phyloP scores from a whole-genome alignment of 1,140 invertebrate species.

The Heliothis subflexa region DNA sequence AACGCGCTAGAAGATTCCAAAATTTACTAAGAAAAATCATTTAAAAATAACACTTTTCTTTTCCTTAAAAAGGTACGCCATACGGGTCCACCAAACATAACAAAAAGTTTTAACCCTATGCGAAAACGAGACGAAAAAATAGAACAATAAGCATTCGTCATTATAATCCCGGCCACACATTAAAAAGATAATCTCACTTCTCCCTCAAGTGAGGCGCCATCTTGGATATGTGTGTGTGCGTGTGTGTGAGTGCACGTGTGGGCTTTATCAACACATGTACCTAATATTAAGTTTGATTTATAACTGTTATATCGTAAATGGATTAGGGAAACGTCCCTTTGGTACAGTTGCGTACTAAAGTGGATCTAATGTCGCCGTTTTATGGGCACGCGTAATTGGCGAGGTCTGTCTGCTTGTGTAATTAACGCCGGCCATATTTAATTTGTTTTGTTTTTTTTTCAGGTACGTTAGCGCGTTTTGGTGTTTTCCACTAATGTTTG shows the following conservation, averaged over 20 bases:
- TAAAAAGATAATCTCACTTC: slow-evolving; percentile 50
- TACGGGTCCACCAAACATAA: background rate
- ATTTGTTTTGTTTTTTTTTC: slow-evolving; percentile 58
- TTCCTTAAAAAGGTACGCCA: background rate
- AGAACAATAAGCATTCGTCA: slow-evolving; percentile 52
- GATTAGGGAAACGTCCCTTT: slow-evolving; percentile 79
- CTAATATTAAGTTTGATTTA: slow-evolving; percentile 85
- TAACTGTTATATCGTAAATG: slow-evolving; percentile 85
- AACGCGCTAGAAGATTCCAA: too few relatives aligned
- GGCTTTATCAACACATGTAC: slow-evolving; percentile 84
- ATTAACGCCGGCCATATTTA: slow-evolving; percentile 57
- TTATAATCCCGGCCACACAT: slow-evolving; percentile 51
- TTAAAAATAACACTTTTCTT: background rate
- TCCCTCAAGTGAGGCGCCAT: slow-evolving; percentile 51
- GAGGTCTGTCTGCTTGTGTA: slow-evolving; percentile 52
- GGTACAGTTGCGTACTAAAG: slow-evolving; percentile 61
- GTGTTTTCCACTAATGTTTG: slow-evolving; percentile 16
- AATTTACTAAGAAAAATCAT: too few relatives aligned
- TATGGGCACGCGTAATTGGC: slow-evolving; percentile 72
- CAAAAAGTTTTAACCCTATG: slow-evolving; percentile 26
- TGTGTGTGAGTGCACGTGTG: slow-evolving; percentile 58
- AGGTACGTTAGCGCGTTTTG: slow-evolving; percentile 57
- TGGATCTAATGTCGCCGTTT: slow-evolving; percentile 67
- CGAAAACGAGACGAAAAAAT: slow-evolving; percentile 34
- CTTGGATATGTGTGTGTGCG: slow-evolving; percentile 42